phyloP scores from a whole-genome alignment of 2,888 invertebrate genomes.

The Cephus sareptanus region DNA sequence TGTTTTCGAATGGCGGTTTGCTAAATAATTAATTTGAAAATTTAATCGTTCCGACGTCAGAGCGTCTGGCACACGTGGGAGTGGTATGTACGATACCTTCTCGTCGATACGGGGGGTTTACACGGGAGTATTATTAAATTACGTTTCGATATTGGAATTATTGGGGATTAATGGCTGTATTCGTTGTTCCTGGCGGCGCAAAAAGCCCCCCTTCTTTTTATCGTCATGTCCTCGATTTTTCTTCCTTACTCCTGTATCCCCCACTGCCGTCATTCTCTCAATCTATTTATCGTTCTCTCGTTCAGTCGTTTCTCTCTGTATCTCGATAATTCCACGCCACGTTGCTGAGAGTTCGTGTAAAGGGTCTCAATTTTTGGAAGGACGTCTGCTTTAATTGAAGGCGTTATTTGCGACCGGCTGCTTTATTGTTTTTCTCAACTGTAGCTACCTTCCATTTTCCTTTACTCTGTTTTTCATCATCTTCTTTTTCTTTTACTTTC shows the following conservation, averaged over 20 bases:
- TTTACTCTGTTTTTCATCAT: not conserved
- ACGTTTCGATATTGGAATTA: slow-evolving; percentile 37
- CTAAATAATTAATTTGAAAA: not conserved
- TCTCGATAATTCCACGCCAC: slow-evolving; percentile 1
- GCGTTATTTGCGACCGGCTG: not conserved
- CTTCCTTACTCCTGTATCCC: not conserved
- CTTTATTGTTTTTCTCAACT: not conserved
- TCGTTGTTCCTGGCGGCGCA: slow-evolving; percentile 22
- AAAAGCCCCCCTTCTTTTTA: slow-evolving; percentile 19
- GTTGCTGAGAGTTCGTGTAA: slow-evolving; percentile 2
- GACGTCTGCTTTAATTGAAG: not conserved
- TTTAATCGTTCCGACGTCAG: not conserved
- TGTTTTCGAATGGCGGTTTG: too few species aligned
- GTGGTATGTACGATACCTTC: not conserved
- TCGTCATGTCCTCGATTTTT: slow-evolving; percentile 9
- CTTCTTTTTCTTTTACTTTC: not conserved
- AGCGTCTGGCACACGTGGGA: not conserved
- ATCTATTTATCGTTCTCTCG: slow-evolving; percentile 13
- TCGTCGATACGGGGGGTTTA: slow-evolving; percentile 23
- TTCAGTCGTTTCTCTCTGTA: slow-evolving; percentile 1
- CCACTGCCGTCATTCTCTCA: not conserved
- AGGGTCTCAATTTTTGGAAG: slow-evolving; percentile 10
- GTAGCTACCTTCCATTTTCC: not conserved
- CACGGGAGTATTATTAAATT: slow-evolving; percentile 34
- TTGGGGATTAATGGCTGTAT: slow-evolving; percentile 30